Evolutionary conservation across 2,113 vertebrate genomes (phyloP), one percentile per base, ranked within the genome.

Genomic region (Grammatotria lemairii): DNA sequence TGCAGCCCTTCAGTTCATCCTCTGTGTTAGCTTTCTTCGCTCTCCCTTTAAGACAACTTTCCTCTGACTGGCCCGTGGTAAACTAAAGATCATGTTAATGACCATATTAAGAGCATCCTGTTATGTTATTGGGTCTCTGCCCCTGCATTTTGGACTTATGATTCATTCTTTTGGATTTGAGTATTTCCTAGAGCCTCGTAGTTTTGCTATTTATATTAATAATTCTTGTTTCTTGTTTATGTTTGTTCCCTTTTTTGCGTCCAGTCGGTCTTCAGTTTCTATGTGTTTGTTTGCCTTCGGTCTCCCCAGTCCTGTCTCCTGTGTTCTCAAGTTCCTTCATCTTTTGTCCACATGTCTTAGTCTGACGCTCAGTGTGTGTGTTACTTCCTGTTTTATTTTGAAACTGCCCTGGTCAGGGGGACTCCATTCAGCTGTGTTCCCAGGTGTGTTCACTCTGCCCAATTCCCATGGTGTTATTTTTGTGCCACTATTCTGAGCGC

Each of bases 401-500:
- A 63, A 63, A 63, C 28, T 33, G 1, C 9, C 28, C 8, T 7
- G 5, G 28, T 1, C 28, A 33, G 58, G 16, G 28, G 58, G 2
- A 19, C 33, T 63, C 58, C 28, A 33, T 63, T 63, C 58, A 63
- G 58, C 28, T 63, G 53, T 55, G 57, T 60, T 33, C 28, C 57
- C 28, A 60, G 57, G 8, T 33, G 58, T 60, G 58, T 63, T 63
- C 16, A 33, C 28, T 63, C 5, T 33, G 28, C 58, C 2, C 58
- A 63, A 3, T 3, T 7, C 58, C 28, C 14, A 26, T 55, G 12
- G 0, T 0, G 12, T 55, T 13, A 55, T 26, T 14, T 26, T 55
- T 26, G 54, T 55, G 2, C 0, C 54, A 26, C 11, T 55, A 55
- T 55, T 33, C 33, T 33, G 7, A 33, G 31, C 33, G 0, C 33